These are phyloP conservation scores for Stenchaetothrips biformis DNA, from an alignment of 2,888 invertebrate genomes.

Conservation along the genomic window DNA sequence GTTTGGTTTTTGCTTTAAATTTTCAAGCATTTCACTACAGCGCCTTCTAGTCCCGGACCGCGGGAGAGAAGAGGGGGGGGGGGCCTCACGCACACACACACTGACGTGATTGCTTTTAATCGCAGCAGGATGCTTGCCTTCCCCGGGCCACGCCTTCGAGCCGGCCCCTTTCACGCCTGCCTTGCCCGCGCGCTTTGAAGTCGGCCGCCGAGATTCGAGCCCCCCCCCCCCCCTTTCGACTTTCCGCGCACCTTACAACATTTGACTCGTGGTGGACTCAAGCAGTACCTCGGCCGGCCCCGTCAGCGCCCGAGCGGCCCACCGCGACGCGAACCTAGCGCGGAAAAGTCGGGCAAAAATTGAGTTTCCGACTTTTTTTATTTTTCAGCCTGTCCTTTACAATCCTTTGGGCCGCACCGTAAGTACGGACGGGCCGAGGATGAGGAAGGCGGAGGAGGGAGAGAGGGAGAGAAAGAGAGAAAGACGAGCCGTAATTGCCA, in stretches of 20 bases:
- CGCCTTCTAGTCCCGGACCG: too few species aligned
- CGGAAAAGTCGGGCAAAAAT: not conserved
- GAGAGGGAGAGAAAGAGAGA: not conserved
- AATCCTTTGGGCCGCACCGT: too few species aligned
- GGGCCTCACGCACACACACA: not conserved
- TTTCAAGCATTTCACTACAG: too few species aligned
- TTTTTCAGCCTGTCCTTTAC: not conserved
- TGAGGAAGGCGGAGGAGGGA: not conserved
- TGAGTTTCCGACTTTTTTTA: not conserved
- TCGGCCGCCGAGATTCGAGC: not conserved
- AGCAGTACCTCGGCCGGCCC: too few species aligned
- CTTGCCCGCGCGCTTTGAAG: not conserved
- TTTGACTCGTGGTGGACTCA: not conserved
- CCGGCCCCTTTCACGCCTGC: constrained; percentile 18
- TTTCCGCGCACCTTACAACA: constrained; percentile 2
- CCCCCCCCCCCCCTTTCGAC: not conserved
- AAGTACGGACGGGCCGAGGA: too few species aligned
- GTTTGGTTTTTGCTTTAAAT: too few species aligned
- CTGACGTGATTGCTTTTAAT: not conserved
- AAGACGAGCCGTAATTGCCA: not conserved
- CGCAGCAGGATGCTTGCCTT: constrained; percentile 20
- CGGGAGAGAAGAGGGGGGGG: too few species aligned
- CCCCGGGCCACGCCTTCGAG: constrained; percentile 9
- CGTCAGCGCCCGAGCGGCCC: not conserved
- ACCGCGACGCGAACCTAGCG: not conserved